Percentiles rank a stretch among this genome's conserved stretches.
Conservation (phyloP, 2,113 vertebrate genomes). For the Syngnathus scovelli region DNA sequence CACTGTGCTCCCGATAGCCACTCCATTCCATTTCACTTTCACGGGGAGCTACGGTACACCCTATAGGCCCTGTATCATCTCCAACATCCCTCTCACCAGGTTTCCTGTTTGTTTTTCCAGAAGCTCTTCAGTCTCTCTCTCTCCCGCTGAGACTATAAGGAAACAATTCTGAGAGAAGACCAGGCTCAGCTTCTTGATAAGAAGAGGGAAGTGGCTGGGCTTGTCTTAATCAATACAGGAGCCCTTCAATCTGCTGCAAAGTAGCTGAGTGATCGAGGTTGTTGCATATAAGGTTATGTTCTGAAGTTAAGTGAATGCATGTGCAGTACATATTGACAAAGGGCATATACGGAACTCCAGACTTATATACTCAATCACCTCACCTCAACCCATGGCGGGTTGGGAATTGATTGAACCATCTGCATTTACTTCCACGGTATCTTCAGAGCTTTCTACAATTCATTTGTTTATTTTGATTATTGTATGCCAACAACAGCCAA, state of each 20-base stretch:
- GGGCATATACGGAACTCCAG: conserved; percentile 24
- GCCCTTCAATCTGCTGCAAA: conserved; percentile 50
- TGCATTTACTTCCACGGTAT: conserved; percentile 5
- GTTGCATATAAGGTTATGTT: conserved; percentile 45
- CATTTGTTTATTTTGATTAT: not conserved
- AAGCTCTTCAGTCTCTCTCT: conserved; percentile 56
- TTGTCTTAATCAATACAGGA: conserved; percentile 56
- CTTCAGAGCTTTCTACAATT: not conserved
- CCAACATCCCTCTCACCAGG: conserved; percentile 43
- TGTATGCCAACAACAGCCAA: conserved; percentile 13
- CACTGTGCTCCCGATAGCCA: conserved; percentile 32
- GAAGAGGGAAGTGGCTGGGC: conserved; percentile 15
- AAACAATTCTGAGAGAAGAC: conserved; percentile 46
- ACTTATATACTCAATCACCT: conserved; percentile 13
- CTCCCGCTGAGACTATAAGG: conserved; percentile 53
- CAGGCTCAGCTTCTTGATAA: conserved; percentile 39
- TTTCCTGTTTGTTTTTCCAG: conserved; percentile 74
- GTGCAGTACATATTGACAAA: conserved; percentile 52
- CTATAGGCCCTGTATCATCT: conserved; percentile 59
- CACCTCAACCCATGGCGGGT: conserved; percentile 1
- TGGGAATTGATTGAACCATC: conserved; percentile 7
- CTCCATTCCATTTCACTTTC: conserved; percentile 48
- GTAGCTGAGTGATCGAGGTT: conserved; percentile 49
- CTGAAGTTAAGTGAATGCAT: conserved; percentile 51
- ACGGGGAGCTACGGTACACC: conserved; percentile 49